phyloP scores from a whole-genome alignment of 2,888 invertebrate genomes.

The Dendrolimus houi region DNA sequence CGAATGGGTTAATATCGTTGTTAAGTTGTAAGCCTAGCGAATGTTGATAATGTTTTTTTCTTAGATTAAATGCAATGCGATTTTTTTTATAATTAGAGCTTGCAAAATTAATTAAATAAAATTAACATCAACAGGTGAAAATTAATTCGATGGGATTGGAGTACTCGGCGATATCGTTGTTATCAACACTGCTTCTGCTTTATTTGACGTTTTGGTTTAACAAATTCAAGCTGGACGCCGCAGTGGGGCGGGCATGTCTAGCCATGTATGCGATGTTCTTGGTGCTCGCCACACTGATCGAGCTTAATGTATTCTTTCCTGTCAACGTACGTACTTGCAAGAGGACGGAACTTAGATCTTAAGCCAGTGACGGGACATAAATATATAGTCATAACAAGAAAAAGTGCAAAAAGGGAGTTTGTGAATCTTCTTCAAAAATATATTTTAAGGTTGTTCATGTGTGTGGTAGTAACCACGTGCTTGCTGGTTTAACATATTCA shows the following conservation, averaged over 20 bases:
- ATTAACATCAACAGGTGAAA: slow-evolving; percentile 75
- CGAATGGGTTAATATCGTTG: too few relatives aligned
- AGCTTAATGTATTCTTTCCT: slow-evolving; percentile 94
- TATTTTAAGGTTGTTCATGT: too few relatives aligned
- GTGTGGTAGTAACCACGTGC: too few relatives aligned
- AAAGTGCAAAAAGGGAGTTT: too few relatives aligned
- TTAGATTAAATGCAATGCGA: slow-evolving; percentile 16
- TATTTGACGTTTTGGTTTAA: slow-evolving; percentile 90
- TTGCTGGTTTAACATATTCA: too few relatives aligned
- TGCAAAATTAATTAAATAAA: slow-evolving; percentile 11
- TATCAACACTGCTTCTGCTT: slow-evolving; percentile 89
- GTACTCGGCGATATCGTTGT: slow-evolving; percentile 92
- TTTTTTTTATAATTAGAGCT: not conserved
- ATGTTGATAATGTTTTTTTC: not conserved
- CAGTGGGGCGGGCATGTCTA: slow-evolving; percentile 89
- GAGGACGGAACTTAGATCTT: slow-evolving; percentile 64
- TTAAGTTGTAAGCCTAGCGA: not conserved
- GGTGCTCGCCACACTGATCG: slow-evolving; percentile 91
- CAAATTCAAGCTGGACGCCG: slow-evolving; percentile 90
- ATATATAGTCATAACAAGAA: not conserved
- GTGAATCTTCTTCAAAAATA: too few relatives aligned
- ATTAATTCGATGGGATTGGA: slow-evolving; percentile 94
- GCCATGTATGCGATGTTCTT: slow-evolving; percentile 92
- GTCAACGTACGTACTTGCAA: slow-evolving; percentile 92
- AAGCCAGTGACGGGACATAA: slow-evolving; percentile 22